Evolutionary conservation across 2,797 vertebrate species (phyloP).

Genomic region (Petrocephalus sullivani): DNA sequence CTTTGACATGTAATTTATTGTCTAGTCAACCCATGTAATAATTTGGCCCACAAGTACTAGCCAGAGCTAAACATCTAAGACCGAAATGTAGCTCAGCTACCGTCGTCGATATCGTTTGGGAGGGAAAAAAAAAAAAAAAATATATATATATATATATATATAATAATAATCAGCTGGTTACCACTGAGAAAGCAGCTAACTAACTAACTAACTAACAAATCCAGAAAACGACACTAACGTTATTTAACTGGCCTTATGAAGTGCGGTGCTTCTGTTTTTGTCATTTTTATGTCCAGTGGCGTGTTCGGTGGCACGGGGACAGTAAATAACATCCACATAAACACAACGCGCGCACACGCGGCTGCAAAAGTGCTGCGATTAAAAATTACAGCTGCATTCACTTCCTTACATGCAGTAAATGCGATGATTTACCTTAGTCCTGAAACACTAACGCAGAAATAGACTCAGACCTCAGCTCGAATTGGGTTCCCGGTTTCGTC

Average conservation of each 20-base stretch:
- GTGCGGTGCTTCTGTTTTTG: background rate
- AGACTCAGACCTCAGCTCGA: background rate
- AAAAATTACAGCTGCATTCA: background rate
- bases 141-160: background rate
- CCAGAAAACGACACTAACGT: background rate
- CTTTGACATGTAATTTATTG: background rate
- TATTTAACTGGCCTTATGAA: background rate
- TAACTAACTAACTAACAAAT: background rate
- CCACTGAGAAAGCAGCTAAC: background rate
- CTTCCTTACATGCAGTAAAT: background rate
- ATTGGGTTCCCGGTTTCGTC: slow-evolving; percentile 19
- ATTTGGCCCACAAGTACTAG: background rate
- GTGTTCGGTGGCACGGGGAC: background rate
- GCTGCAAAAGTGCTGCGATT: background rate
- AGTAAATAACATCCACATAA: background rate
- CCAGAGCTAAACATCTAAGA: background rate
- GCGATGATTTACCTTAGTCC: slow-evolving; percentile 12
- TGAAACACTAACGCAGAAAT: background rate
- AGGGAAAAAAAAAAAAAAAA: background rate
- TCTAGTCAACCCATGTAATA: background rate
- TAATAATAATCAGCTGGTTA: background rate
- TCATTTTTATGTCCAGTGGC: background rate
- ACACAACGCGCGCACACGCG: background rate
- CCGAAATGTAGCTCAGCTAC: background rate
- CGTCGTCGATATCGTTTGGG: background rate